Conservation (phyloP, 2,113 vertebrate genomes). For the Aspidoscelis tigris region DNA sequence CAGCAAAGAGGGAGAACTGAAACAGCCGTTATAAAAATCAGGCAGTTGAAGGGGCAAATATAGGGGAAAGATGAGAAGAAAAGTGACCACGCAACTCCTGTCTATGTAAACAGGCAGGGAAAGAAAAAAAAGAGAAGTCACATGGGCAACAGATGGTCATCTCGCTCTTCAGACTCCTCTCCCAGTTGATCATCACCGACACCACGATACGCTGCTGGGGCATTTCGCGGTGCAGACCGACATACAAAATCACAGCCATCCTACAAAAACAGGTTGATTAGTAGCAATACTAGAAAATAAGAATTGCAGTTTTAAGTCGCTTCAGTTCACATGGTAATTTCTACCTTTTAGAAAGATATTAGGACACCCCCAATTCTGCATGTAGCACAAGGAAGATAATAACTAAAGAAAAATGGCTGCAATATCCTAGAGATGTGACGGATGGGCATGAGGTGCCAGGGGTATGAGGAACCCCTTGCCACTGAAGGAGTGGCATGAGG, state of each 20-base stretch:
- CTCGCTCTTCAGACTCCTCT: constrained; percentile 92
- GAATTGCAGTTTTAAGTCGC: background rate
- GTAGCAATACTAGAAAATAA: background rate
- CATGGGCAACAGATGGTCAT: constrained; percentile 96
- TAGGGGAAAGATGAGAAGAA: constrained; percentile 39
- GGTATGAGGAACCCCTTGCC: too few species aligned
- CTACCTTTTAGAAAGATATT: background rate
- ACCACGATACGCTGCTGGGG: constrained; percentile 84
- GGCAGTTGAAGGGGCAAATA: constrained; percentile 46
- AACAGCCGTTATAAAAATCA: constrained; percentile 23
- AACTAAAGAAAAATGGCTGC: too few species aligned
- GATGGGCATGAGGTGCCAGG: too few species aligned
- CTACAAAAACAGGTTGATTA: constrained; percentile 68
- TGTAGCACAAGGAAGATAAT: too few species aligned
- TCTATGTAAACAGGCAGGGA: constrained; percentile 49
- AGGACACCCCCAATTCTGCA: too few species aligned
- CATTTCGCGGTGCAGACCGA: constrained; percentile 83
- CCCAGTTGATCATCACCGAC: constrained; percentile 85
- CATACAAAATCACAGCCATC: constrained; percentile 97
- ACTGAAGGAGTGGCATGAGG: too few species aligned
- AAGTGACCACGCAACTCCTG: constrained; percentile 59
- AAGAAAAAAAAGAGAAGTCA: constrained; percentile 71
- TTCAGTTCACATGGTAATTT: background rate
- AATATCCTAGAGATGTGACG: too few species aligned
- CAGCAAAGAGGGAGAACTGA: constrained; percentile 10